Evolutionary conservation across 2,113 vertebrate genomes (phyloP).

Genomic region (Cathartes aura): DNA sequence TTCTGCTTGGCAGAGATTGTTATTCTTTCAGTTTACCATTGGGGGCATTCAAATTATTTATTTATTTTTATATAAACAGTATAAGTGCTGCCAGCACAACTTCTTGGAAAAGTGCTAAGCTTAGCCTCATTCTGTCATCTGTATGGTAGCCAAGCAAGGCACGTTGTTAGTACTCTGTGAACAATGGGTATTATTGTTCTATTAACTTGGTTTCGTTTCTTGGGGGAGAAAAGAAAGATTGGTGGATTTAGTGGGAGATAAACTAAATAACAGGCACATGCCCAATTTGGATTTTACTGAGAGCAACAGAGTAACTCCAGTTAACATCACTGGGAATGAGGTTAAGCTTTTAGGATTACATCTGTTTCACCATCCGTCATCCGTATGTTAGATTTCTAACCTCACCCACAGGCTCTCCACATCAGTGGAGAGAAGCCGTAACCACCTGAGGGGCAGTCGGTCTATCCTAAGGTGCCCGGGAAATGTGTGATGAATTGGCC

Average conservation of each 20-base stretch:
- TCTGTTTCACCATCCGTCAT: constrained; percentile 17
- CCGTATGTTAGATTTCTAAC: background rate
- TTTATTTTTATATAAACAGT: background rate
- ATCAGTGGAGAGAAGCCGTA: background rate
- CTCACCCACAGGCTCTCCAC: background rate
- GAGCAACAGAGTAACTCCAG: background rate
- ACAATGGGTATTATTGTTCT: constrained; percentile 22
- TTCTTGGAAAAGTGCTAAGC: constrained; percentile 32
- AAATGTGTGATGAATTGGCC: background rate
- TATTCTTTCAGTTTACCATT: background rate
- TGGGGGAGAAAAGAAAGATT: background rate
- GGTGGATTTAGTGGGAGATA: constrained; percentile 19
- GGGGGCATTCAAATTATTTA: background rate
- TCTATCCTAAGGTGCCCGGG: background rate
- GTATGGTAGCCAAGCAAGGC: background rate
- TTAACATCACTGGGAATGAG: background rate
- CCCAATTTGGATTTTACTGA: background rate
- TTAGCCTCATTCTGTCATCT: constrained; percentile 30
- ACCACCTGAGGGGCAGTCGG: background rate
- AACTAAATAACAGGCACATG: background rate
- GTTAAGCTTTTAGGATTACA: constrained; percentile 22
- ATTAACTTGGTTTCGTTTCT: constrained; percentile 32
- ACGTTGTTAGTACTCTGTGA: background rate
- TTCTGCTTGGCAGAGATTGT: background rate
- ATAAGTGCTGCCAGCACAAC: background rate